Evolutionary conservation across 2,888 invertebrate species (phyloP).

Genomic region (Eupithecia vulgata): DNA sequence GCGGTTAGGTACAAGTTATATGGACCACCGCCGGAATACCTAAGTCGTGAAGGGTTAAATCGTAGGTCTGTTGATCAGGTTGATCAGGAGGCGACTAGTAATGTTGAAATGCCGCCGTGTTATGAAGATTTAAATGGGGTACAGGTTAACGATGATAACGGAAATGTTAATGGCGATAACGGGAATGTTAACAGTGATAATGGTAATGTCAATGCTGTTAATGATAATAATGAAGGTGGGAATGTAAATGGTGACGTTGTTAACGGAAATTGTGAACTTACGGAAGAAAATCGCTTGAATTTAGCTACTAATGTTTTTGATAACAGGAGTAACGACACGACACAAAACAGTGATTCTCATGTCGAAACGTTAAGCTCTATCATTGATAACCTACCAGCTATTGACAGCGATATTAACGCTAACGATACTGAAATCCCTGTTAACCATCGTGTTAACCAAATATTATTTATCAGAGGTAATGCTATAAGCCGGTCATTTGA

Average conservation of each 20-base stretch:
- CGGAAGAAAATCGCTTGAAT: constrained; percentile 35
- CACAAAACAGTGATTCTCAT: constrained; percentile 38
- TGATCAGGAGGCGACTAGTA: constrained; percentile 65
- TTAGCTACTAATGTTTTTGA: constrained; percentile 31
- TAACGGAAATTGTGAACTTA: not conserved
- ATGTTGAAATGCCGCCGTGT: constrained; percentile 73
- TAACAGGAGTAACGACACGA: constrained; percentile 24
- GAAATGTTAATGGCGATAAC: constrained; percentile 21
- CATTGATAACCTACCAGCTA: constrained; percentile 75
- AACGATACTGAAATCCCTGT: constrained; percentile 54
- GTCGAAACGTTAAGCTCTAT: constrained; percentile 60
- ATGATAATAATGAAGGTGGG: constrained; percentile 20
- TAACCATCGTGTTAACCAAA: constrained; percentile 19
- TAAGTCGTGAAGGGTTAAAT: constrained; percentile 64
- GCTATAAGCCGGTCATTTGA: not conserved
- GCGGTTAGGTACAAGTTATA: constrained; percentile 70
- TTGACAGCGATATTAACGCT: constrained; percentile 74
- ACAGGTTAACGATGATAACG: constrained; percentile 22
- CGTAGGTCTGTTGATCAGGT: constrained; percentile 43
- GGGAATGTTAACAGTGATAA: constrained; percentile 14
- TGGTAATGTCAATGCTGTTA: constrained; percentile 16
- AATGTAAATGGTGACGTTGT: not conserved
- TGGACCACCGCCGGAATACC: constrained; percentile 78
- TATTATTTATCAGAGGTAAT: constrained; percentile 12
- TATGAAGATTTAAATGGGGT: constrained; percentile 65